phyloP scores from a whole-genome alignment of 2,113 vertebrate genomes.

The Neopipo cinnamomea region DNA sequence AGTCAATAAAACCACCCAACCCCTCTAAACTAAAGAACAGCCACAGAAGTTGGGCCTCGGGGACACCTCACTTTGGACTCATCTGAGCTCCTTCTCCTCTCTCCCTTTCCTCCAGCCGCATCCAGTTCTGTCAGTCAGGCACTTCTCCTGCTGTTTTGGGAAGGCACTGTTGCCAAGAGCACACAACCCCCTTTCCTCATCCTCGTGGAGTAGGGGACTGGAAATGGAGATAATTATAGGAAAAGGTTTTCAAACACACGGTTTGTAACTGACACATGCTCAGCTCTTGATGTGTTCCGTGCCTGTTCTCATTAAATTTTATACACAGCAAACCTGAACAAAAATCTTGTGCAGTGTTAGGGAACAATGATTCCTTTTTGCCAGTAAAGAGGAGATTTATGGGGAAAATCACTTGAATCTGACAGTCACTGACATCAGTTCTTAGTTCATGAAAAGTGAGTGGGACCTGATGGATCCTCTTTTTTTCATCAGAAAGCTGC shows the following conservation, averaged over 20 bases:
- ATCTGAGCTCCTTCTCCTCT: rapidly evolving
- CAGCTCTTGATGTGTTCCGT: slow-evolving; percentile 47
- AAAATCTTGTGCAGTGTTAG: slow-evolving; percentile 54
- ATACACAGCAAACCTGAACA: slow-evolving; percentile 65
- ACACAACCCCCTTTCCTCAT: neutral
- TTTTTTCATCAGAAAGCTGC: slow-evolving; percentile 59
- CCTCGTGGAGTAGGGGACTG: neutral
- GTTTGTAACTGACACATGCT: slow-evolving; percentile 47
- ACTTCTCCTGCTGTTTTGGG: neutral
- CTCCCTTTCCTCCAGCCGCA: no score
- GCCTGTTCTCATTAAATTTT: slow-evolving; percentile 70
- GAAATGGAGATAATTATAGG: slow-evolving; percentile 29
- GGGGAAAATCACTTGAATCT: slow-evolving; percentile 69
- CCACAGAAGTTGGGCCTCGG: rapidly evolving
- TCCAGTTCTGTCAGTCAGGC: neutral
- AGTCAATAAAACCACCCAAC: rapidly evolving
- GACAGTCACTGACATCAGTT: slow-evolving; percentile 69
- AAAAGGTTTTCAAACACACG: slow-evolving; percentile 54
- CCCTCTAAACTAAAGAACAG: rapidly evolving
- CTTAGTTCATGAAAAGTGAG: slow-evolving; percentile 71
- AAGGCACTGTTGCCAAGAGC: neutral
- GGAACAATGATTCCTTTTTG: slow-evolving; percentile 69
- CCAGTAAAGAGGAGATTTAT: slow-evolving; percentile 66
- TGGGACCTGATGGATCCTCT: slow-evolving; percentile 63
- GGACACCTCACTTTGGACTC: neutral